These are phyloP conservation scores for Aulostomus chinensis DNA, from an alignment of 2,797 vertebrate genomes.

Conservation along the genomic window DNA sequence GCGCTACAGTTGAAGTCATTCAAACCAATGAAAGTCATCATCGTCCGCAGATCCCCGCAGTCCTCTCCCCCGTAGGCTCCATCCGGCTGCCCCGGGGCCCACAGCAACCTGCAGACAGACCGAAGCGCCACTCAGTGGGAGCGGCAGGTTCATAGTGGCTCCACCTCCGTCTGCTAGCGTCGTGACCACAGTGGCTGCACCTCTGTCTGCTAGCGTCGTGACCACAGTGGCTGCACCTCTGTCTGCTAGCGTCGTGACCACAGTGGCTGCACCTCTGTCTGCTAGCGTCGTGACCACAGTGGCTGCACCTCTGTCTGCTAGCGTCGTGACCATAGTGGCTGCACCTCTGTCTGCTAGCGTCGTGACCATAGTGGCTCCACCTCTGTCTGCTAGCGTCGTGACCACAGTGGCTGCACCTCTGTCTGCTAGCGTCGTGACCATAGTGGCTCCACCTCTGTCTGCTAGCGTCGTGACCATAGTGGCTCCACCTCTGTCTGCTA, in stretches of 20 bases:
- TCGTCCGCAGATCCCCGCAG: conserved; percentile 30
- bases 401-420: too few relatives aligned
- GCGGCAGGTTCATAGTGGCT: background rate
- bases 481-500: too few relatives aligned
- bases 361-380: background rate
- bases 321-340: too few relatives aligned
- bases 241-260: too few relatives aligned
- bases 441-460: too few relatives aligned
- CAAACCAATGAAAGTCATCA: conserved; percentile 17
- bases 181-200: background rate
- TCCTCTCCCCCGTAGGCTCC: conserved; percentile 19
- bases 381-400: too few relatives aligned
- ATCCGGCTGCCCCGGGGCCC: conserved; percentile 43
- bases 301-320: too few relatives aligned
- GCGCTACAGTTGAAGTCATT: conserved; percentile 24
- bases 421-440: background rate
- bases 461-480: too few relatives aligned
- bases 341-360: too few relatives aligned
- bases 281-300: background rate
- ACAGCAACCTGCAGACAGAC: conserved; percentile 15
- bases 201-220: too few relatives aligned
- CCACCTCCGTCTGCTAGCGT: too few relatives aligned
- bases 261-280: too few relatives aligned
- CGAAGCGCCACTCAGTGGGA: background rate
- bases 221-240: background rate